Evolutionary conservation across 2,113 vertebrate species (phyloP), one percentile per base, ranked within the genome.

Genomic region (Antigone vipio): DNA sequence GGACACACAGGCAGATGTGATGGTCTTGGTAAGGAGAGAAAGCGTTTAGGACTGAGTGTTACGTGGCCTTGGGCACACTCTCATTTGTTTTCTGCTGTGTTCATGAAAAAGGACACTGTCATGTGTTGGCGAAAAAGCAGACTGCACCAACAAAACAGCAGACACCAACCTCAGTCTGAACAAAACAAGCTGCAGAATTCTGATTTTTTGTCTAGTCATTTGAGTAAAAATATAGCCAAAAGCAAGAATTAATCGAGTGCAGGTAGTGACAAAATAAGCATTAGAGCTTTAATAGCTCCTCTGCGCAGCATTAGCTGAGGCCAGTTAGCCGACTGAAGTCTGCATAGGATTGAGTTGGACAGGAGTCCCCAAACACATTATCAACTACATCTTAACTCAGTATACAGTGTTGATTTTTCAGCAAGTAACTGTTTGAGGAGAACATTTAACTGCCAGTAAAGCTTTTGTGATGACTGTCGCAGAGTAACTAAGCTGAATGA

Each of bases 341-440:
- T 84, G 47, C 9, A 4, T 11, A 27, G 35, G 64, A 38, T 2
- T 66, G 69, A 55, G 45, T 42, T 1, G 1, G 34, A 38, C 19
- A 42, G 35, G 24, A 86, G 13, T 40, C 23, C 30, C 45, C 4
- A 8, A 47, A 44, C 20, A 62, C 0, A 0, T 47, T 16, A 45
- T 15, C 29, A 77, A 10, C 6, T 3, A 1, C 78, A 16, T 32
- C 26, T 27, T 34, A 40, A 19, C 22, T 11, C 20, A 91, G 9
- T 15, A 21, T 4, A 32, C 9, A 77, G 32, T 14, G 11, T 7
- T 34, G 56, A 52, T 78, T 79, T 89, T 79, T 59, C 85, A 92
- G 13, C 44, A 75, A 63, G 24, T 32, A 50, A 20, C 20, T 52
- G n/a, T 59, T 59, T 35, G 63, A 67, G 42, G 23, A 68, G n/a